phyloP scores from a whole-genome alignment of 2,888 invertebrate genomes.

The Drosophila prostipennis region DNA sequence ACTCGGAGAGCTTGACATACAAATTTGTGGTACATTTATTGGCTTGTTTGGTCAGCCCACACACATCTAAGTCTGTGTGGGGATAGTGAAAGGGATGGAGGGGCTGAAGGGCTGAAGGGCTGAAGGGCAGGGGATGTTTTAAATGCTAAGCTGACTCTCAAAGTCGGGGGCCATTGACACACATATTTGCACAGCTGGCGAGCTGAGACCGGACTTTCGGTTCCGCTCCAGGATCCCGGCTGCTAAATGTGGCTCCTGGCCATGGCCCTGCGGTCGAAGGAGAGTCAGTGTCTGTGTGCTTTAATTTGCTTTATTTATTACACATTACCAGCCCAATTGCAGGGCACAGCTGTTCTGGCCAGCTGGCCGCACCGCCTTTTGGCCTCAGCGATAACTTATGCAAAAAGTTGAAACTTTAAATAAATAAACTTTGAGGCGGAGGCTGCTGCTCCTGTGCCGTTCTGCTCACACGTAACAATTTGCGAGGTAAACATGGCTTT shows the following conservation, averaged over 20 bases:
- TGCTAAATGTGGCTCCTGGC: neutral
- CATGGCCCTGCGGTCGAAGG: slow-evolving; percentile 13
- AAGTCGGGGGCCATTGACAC: slow-evolving; percentile 64
- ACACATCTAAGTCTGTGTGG: neutral
- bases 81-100: neutral
- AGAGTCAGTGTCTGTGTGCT: slow-evolving; percentile 18
- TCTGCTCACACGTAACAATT: slow-evolving; percentile 67
- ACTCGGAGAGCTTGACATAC: slow-evolving; percentile 72
- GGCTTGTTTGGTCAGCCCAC: slow-evolving; percentile 72
- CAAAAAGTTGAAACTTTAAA: slow-evolving; percentile 74
- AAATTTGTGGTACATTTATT: slow-evolving; percentile 79
- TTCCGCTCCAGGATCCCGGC: slow-evolving; percentile 15
- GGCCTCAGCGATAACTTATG: slow-evolving; percentile 62
- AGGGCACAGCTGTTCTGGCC: slow-evolving; percentile 29
- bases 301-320: slow-evolving; percentile 64
- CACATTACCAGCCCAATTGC: slow-evolving; percentile 50
- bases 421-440: slow-evolving; percentile 67
- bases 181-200: slow-evolving; percentile 69
- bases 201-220: slow-evolving; percentile 34
- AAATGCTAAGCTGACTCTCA: slow-evolving; percentile 57
- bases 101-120: too few species aligned
- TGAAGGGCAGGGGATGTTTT: slow-evolving; percentile 23
- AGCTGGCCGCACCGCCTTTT: slow-evolving; percentile 33
- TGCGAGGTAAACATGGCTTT: slow-evolving; percentile 78
- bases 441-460: slow-evolving; percentile 23